Evolutionary conservation across 2,888 invertebrate species (phyloP), one percentile per base, ranked within the genome.

Genomic region (Athripsodes cinereus): DNA sequence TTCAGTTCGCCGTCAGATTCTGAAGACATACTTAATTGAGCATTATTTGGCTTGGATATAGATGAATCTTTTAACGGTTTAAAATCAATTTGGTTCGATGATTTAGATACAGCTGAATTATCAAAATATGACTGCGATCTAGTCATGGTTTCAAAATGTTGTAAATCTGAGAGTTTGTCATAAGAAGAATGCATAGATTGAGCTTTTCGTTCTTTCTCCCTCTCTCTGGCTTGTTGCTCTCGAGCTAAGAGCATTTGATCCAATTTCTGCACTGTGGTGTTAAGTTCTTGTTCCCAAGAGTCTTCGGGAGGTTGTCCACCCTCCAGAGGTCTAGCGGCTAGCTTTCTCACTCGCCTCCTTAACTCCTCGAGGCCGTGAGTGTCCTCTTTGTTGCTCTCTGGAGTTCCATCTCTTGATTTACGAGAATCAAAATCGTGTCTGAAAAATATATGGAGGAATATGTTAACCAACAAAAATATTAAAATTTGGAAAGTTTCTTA

Each of bases 211-310:
- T 57, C 53, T 11, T 75, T 71, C 62, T 81, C 78, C 65, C 82
- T 81, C 62, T 81, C 78, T 65, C 82, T 81, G 60, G 80, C 78
- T 50, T 80, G 81, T 57, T 73, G 81, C 64, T 86, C 86, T 65
- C 84, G 82, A 73, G 86, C 80, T 79, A 87, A 78, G 68, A 87
- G 74, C 47, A 87, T 72, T 65, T 86, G 86, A 69, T 89, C 89
- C 3, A 90, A 72, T 67, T 88, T 88, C 67, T 89, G 84, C n/a
- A 89, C 85, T 0, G 88, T 88, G 52, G 84, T 85, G 69, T 87
- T 88, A 6, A 90, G 70, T 68, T 90, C 90, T 31, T 83, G 75
- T 60, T 89, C 89, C 90, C 90, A 90, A 1, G 83, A 80, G 62
- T 79, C 77, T 60, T 85, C 85, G 2, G 84, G 86, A 62, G 82